These are phyloP conservation scores for Trypoxylus dichotomus DNA, from an alignment of 1,140 invertebrate species.

Conservation along the genomic window DNA sequence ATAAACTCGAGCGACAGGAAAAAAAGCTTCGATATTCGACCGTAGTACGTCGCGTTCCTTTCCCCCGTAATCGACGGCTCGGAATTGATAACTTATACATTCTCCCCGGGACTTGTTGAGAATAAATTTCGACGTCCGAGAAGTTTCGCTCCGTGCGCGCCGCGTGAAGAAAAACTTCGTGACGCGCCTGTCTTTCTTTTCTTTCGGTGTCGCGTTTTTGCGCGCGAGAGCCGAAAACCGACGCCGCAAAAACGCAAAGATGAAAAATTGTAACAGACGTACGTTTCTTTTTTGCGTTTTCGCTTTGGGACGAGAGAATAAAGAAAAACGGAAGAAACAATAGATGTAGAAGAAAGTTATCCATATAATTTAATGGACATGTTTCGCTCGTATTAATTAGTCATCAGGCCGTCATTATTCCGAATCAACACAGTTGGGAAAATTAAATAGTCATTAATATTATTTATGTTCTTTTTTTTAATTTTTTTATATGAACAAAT, in stretches of 20 bases:
- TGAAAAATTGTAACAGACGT: not conserved
- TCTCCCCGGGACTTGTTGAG: slow-evolving; percentile 1
- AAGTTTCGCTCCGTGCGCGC: not conserved
- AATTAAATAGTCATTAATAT: too few species aligned
- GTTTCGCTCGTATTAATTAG: not conserved
- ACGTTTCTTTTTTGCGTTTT: not conserved
- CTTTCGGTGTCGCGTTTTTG: not conserved
- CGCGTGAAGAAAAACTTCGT: not conserved
- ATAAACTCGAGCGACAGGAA: not conserved
- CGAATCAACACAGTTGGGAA: not conserved
- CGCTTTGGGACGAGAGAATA: not conserved
- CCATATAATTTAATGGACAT: not conserved
- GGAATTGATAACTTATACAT: slow-evolving; percentile 2
- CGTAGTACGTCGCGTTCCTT: not conserved
- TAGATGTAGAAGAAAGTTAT: not conserved
- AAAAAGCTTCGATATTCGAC: not conserved
- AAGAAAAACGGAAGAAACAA: not conserved
- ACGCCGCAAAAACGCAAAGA: slow-evolving; percentile 1
- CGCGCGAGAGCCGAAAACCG: not conserved
- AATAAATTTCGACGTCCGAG: not conserved
- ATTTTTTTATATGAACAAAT: too few species aligned
- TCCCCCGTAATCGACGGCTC: not conserved
- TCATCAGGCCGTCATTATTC: too few species aligned
- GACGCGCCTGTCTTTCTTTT: slow-evolving; percentile 2
- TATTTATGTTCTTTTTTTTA: too few species aligned